Percentiles rank a stretch among this genome's conserved stretches.
phyloP scores from a whole-genome alignment of 2,888 invertebrate species.

The Eupithecia subumbrata region DNA sequence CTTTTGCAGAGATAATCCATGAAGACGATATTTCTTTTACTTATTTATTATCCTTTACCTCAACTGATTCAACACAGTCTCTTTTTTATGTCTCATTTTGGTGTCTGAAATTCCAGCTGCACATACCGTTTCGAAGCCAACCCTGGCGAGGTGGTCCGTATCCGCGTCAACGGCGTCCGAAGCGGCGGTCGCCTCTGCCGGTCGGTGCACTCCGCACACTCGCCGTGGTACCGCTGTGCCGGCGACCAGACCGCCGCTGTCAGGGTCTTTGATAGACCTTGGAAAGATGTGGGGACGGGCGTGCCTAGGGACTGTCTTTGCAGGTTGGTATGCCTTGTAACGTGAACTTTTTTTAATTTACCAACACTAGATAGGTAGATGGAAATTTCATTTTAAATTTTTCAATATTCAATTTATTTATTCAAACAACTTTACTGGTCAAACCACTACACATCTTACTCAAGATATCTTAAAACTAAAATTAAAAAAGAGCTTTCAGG shows the following conservation, averaged over 20 bases:
- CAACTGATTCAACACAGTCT: too few relatives aligned
- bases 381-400: too few relatives aligned
- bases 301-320: slow-evolving; percentile 92
- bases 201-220: slow-evolving; percentile 86
- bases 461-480: too few relatives aligned
- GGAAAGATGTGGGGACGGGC: slow-evolving; percentile 84
- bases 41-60: too few relatives aligned
- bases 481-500: too few relatives aligned
- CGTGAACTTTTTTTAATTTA: background rate
- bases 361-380: background rate
- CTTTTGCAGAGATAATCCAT: too few relatives aligned
- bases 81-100: too few relatives aligned
- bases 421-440: too few relatives aligned
- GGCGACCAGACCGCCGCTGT: slow-evolving; percentile 88
- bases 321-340: slow-evolving; percentile 69
- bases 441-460: too few relatives aligned
- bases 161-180: slow-evolving; percentile 89
- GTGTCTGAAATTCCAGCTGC: slow-evolving; percentile 83
- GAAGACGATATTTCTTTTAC: too few relatives aligned
- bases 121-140: slow-evolving; percentile 94
- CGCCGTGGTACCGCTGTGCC: slow-evolving; percentile 88
- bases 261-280: slow-evolving; percentile 90
- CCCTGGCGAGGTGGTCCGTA: slow-evolving; percentile 90
- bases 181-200: slow-evolving; percentile 85
- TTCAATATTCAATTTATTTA: too few relatives aligned